A percentile compares a stretch with the other conserved stretches of the same genome.
Evolutionary conservation across 2,888 invertebrate genomes (phyloP).

Genomic region (Thelaira solivaga): DNA sequence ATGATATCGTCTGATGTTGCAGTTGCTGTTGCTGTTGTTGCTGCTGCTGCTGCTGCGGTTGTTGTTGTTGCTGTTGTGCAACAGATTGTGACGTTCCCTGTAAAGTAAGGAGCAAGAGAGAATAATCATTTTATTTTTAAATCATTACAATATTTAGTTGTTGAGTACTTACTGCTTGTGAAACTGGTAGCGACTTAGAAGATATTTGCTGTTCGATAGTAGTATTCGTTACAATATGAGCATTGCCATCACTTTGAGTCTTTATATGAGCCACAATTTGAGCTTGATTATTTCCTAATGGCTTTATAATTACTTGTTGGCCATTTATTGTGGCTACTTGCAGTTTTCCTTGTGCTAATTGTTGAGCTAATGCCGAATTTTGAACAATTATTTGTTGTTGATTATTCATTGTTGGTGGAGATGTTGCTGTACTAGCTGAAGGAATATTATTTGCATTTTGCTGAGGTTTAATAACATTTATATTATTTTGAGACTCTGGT

Average conservation of each 20-base stretch:
- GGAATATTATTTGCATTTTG: constrained; percentile 65
- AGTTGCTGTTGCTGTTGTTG: constrained; percentile 39
- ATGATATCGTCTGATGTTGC: constrained; percentile 64
- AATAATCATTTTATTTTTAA: neutral
- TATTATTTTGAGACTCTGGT: constrained; percentile 71
- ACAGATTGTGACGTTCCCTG: constrained; percentile 35
- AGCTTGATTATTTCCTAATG: constrained; percentile 87
- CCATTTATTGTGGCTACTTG: constrained; percentile 91
- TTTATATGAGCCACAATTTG: constrained; percentile 87
- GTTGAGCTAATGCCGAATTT: constrained; percentile 86
- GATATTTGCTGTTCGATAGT: constrained; percentile 67
- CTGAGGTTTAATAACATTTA: constrained; percentile 60
- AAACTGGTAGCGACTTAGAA: constrained; percentile 48
- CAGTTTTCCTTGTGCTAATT: constrained; percentile 88
- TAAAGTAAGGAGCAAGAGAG: no score
- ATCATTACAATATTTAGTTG: no score
- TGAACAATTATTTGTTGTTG: constrained; percentile 86
- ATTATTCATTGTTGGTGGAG: constrained; percentile 63
- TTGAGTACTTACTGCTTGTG: constrained; percentile 40
- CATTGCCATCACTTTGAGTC: constrained; percentile 78
- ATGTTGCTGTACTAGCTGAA: constrained; percentile 35
- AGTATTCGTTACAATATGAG: constrained; percentile 75
- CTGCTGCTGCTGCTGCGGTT: no score
- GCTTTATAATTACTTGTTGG: constrained; percentile 89
- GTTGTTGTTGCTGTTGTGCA: constrained; percentile 49